Evolutionary conservation across 2,888 invertebrate species (phyloP), one percentile per base, ranked within the genome.

Genomic region (Pimpla rufipes): DNA sequence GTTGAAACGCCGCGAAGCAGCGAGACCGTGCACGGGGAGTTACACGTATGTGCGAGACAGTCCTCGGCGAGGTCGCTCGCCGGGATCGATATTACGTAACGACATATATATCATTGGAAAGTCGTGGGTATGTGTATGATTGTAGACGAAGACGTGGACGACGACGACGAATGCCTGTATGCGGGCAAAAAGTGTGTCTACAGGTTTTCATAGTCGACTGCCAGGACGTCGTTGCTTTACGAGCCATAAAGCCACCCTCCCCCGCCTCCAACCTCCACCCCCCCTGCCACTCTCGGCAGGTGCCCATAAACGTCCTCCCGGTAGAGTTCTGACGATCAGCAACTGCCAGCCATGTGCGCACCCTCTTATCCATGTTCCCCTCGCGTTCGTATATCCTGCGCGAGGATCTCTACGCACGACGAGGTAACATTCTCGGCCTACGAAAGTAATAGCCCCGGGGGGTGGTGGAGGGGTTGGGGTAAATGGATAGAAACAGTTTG

Each of bases 151-250:
- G 40, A 29, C 29, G 29, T 3, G 29, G 29, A 37, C 62, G 40
- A 37, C 37, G 29, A 37, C 62, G 40, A 37, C 37, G 40, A 37
- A 1, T 2, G 10, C 8, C 62, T 16, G 11, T 37, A 10, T 18
- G 55, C 11, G 18, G 37, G 35, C 59, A 4, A n/a, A 47, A 40
- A 52, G 62, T 62, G 50, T 45, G 57, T 23, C 16, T 11, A 55
- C 21, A 45, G 73, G 35, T 62, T 62, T 73, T 62, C 62, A 50
- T 74, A 59, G 62, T 29, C 37, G 37, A 68, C 57, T n/a, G 47
- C 55, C 68, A n/a, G 52, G 42, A 45, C 52, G 55, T 75, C 68
- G 70, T 75, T 81, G 80, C 18, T 70, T 81, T 81, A 81, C 80
- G 80, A 40, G 75, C 40, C 80, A 75, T 81, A 81, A 81, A 81